Percentiles rank a stretch among this genome's conserved stretches.
Evolutionary conservation across 2,888 invertebrate genomes (phyloP).

Genomic region (Slavum lentiscoides): DNA sequence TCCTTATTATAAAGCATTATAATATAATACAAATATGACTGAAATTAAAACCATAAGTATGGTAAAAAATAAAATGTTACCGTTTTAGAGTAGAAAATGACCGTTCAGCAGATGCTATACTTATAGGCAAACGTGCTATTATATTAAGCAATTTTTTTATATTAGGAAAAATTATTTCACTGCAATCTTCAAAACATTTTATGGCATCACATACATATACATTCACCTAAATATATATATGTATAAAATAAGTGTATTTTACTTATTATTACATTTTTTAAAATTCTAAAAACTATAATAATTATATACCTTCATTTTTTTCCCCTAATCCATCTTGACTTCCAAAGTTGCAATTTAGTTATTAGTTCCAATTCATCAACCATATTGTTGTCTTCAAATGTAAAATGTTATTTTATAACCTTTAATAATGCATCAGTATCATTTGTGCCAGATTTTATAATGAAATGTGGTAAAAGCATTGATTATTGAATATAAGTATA

Average conservation of each 20-base stretch:
- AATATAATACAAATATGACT: no score
- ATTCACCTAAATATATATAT: conserved; percentile 15
- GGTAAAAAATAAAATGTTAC: no score
- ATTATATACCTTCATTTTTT: conserved; percentile 10
- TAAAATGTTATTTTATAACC: conserved; percentile 22
- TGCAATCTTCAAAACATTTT: not conserved
- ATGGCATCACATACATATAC: conserved; percentile 9
- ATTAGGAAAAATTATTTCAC: conserved; percentile 17
- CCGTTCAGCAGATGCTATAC: conserved; percentile 10
- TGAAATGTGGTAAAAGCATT: conserved; percentile 23
- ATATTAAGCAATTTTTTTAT: conserved; percentile 1
- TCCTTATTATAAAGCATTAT: no score
- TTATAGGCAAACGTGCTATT: conserved; percentile 20
- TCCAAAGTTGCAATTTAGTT: conserved; percentile 8
- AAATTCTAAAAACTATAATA: conserved; percentile 10
- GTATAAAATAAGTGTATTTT: not conserved
- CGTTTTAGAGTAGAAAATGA: conserved; percentile 5
- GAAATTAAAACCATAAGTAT: no score
- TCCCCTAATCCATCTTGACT: conserved; percentile 4
- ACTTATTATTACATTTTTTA: not conserved
- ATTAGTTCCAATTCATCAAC: conserved; percentile 5
- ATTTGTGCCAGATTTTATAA: conserved; percentile 21
- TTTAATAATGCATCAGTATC: conserved; percentile 11
- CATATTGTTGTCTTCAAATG: not conserved
- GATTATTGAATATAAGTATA: no score